Evolutionary conservation across 92 coral and sea anemone genomes (phyloP).

Genomic region (Galaxea fascicularis): DNA sequence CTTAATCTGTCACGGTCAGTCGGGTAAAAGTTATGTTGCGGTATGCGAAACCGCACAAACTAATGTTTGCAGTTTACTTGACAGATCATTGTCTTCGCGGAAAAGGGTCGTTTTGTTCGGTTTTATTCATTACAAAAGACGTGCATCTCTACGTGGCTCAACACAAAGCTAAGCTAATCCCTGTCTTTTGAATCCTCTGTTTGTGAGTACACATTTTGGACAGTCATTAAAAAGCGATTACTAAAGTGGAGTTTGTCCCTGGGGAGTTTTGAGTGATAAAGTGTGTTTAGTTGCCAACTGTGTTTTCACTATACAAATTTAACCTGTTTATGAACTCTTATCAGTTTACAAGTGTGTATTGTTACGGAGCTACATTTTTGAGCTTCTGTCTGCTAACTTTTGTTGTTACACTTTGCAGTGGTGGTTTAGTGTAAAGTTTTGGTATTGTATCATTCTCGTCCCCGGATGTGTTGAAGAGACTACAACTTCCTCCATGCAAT

Average conservation of each 20-base stretch:
- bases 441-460: not conserved
- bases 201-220: not conserved
- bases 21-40: not conserved
- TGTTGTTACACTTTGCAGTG: too few species aligned
- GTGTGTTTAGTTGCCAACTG: not conserved
- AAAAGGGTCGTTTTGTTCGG: not conserved
- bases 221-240: constrained; percentile 39
- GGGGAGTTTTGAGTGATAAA: constrained; percentile 1
- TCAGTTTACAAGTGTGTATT: not conserved
- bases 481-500: not conserved
- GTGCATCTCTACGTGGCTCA: constrained; percentile 2
- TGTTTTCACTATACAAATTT: constrained; percentile 23
- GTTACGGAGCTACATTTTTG: too few species aligned
- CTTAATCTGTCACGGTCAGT: too few species aligned
- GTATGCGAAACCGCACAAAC: not conserved
- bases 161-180: constrained; percentile 4
- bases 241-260: constrained; percentile 1
- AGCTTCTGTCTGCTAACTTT: too few species aligned
- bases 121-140: not conserved
- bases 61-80: not conserved
- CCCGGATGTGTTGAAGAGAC: not conserved
- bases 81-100: not conserved
- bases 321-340: not conserved
- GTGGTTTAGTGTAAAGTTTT: not conserved
- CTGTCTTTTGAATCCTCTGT: constrained; percentile 2